Evolutionary conservation across 2,888 invertebrate species (phyloP).

Genomic region (Aspidiotus destructor): DNA sequence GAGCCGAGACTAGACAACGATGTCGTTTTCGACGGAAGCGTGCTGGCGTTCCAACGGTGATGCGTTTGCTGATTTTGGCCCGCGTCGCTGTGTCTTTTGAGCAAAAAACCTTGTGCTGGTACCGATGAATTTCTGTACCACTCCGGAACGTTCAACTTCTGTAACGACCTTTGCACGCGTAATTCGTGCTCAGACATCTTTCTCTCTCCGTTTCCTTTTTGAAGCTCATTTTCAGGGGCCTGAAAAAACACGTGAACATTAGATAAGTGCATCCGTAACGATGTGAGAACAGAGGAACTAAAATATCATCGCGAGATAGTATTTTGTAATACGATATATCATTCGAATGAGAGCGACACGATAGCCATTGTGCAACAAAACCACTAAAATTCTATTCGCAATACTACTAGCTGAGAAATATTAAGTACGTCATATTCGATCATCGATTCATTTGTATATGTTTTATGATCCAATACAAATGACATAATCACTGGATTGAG

Average conservation of each 20-base stretch:
- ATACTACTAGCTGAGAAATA: too few species aligned
- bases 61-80: constrained; percentile 33
- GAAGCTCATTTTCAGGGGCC: constrained; percentile 90
- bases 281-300: too few species aligned
- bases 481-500: too few species aligned
- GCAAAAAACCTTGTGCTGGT: constrained; percentile 67
- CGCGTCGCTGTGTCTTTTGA: constrained; percentile 63
- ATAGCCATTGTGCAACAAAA: too few species aligned
- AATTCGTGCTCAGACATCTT: constrained; percentile 89
- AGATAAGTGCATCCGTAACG: too few species aligned
- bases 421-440: too few species aligned
- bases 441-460: too few species aligned
- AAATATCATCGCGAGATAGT: too few species aligned
- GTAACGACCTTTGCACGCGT: constrained; percentile 82
- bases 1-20: constrained; percentile 51
- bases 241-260: constrained; percentile 43
- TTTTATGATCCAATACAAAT: too few species aligned
- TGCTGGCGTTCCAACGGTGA: constrained; percentile 16
- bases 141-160: constrained; percentile 88
- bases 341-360: too few species aligned
- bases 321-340: too few species aligned
- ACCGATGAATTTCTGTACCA: constrained; percentile 78
- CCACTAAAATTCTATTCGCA: too few species aligned
- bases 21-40: constrained; percentile 60
- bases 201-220: constrained; percentile 64